Evolutionary conservation across 2,113 vertebrate genomes (phyloP), one percentile per base, ranked within the genome.

Genomic region (Calidris pugnax): DNA sequence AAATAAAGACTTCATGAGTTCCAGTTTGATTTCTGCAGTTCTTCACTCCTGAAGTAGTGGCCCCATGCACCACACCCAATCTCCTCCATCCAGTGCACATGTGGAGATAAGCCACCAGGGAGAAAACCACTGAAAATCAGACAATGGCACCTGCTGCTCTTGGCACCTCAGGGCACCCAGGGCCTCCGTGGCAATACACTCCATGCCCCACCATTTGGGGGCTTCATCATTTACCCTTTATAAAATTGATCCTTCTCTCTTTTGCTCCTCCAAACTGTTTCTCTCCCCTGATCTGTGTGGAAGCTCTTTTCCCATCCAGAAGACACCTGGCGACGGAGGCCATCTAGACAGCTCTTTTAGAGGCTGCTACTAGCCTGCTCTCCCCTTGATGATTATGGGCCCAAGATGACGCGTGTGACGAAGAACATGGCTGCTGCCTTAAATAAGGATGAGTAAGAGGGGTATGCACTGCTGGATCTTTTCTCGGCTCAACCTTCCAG

Each of bases 351-450:
- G 13, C 28, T 78, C 17, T 37, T 74, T 47, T 41, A 30, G 35
- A 71, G 71, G 32, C 51, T n/a, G 43, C 64, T 33, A 20, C 37
- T 57, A 2, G 7, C 17, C 33, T 51, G 37, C n/a, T 55, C 23
- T 76, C 26, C 66, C 71, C 33, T 6, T 1, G 1, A 47, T 0
- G 0, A 32, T 8, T 27, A 27, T 10, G 17, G 55, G 30, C 12
- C 30, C 0, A 0, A 63, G 67, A 56, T 0, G 2, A 75, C 57
- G 30, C 13, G 9, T 1, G 3, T 24, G 62, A 59, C 3, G 2
- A 47, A 67, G 16, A 88, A 30, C 7, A 35, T 2, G 30, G 62
- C 27, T 74, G 62, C 87, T 62, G 15, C 21, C 48, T 41, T 1
- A 3, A 3, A 12, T 37, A 22, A 43, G 39, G 78, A 26, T 5